Evolutionary conservation across 2,888 invertebrate genomes (phyloP).

Genomic region (Eucriotettix oculatus): DNA sequence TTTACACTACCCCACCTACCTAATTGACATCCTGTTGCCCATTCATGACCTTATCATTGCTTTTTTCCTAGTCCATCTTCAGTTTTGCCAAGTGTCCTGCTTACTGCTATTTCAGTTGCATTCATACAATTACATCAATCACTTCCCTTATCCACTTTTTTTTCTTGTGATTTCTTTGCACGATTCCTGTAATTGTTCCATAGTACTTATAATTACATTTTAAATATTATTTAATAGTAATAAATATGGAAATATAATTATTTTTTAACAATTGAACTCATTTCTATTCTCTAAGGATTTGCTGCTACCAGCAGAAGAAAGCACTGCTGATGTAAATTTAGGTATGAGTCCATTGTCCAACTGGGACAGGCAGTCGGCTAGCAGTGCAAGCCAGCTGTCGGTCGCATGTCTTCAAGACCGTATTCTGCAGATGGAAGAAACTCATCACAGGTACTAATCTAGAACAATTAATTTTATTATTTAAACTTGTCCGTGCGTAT

Average conservation of each 20-base stretch:
- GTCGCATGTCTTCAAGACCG: conserved; percentile 87
- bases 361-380: conserved; percentile 85
- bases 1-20: too few species aligned
- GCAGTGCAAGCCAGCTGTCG: conserved; percentile 72
- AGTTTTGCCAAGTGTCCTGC: too few species aligned
- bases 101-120: too few species aligned
- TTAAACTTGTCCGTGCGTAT: neutral
- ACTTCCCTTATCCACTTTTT: too few species aligned
- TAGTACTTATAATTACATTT: too few species aligned
- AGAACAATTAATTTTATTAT: neutral
- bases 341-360: conserved; percentile 57
- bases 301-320: neutral
- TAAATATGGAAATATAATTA: neutral
- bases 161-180: too few species aligned
- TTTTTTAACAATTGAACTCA: neutral
- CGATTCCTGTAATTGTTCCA: too few species aligned
- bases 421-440: conserved; percentile 85
- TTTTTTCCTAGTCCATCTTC: too few species aligned
- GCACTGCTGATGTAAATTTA: conserved; percentile 26
- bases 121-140: too few species aligned
- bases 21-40: too few species aligned
- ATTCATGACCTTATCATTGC: too few species aligned
- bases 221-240: neutral
- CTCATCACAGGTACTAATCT: conserved; percentile 47
- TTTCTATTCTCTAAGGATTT: neutral